Base-by-base conservation (phyloP, 2,113 vertebrate species). In the Epinephelus cyanopodus region DNA sequence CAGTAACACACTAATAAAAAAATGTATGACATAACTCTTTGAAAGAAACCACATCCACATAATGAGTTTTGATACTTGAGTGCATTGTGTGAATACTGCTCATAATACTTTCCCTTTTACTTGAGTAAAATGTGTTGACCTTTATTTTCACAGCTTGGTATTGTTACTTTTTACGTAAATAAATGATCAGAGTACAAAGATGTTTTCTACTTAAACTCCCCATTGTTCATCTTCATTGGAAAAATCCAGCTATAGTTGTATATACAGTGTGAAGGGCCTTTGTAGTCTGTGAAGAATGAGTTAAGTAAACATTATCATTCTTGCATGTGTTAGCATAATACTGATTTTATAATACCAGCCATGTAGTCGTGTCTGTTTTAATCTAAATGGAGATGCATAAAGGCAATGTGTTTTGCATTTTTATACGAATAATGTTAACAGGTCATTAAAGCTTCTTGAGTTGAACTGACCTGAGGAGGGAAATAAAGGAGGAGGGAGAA, bases 351-450 rank as follows among this genome's bases (percentile, higher is more conserved):
- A 71, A 57, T 61, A n/a, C 3, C 0, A 67, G 48, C 27, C 53
- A 47, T 68, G 61, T 71, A 23, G 56, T 13, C 72, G 61, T 62
- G 84, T 70, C 67, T 64, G 15, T 64, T 83, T 70, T 70, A 69
- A 82, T 88, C 58, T 78, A 70, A 89, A 69, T 81, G 42, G 58
- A 83, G 76, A 74, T 68, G 69, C 66, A 82, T 33, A 37, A 10
- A 72, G 25, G n/a, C 18, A 37, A 15, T 71, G 60, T 18, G 68
- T 48, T 85, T 65, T 83, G 80, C 60, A 80, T 87, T 47, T 76
- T 60, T 70, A 65, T 60, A 42, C 42, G 47, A 70, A 80, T 77
- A 52, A 76, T 65, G 42, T 85, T 70, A 70, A 66, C 64, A 63
- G 50, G 39, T 47, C 60, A 77, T 71, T 79, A 82, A 84, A 82